Evolutionary conservation across 2,113 vertebrate genomes (phyloP).

Genomic region (Hemichromis elongatus): DNA sequence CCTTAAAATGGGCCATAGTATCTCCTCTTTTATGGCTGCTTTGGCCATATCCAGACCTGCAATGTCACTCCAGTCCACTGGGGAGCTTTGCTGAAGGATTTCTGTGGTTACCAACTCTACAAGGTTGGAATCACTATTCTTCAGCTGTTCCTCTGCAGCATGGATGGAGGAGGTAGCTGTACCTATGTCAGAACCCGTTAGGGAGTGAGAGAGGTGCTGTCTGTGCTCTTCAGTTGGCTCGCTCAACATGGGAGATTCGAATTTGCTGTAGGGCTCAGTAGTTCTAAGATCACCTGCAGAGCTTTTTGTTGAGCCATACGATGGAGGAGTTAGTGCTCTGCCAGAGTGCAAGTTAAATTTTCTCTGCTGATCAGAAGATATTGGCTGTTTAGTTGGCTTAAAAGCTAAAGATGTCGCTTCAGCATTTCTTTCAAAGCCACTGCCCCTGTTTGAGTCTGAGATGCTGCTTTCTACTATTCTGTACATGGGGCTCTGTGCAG

Average conservation of each 20-base stretch:
- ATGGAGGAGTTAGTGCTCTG: slow-evolving; percentile 89
- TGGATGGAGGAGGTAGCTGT: slow-evolving; percentile 92
- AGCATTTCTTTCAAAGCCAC: slow-evolving; percentile 92
- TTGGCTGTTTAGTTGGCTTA: slow-evolving; percentile 94
- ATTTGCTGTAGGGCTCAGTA: slow-evolving; percentile 89
- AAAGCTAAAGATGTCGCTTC: slow-evolving; percentile 91
- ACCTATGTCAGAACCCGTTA: slow-evolving; percentile 85
- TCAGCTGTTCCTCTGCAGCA: slow-evolving; percentile 92
- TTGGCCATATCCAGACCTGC: slow-evolving; percentile 96
- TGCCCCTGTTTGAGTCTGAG: slow-evolving; percentile 89
- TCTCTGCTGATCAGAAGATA: slow-evolving; percentile 92
- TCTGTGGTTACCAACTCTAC: slow-evolving; percentile 96
- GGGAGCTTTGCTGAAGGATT: slow-evolving; percentile 91
- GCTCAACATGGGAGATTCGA: slow-evolving; percentile 84
- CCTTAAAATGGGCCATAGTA: slow-evolving; percentile 96
- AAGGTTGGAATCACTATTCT: slow-evolving; percentile 92
- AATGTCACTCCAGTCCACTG: slow-evolving; percentile 96
- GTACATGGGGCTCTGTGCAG: slow-evolving; percentile 97
- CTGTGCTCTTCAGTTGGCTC: slow-evolving; percentile 89
- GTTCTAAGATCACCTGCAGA: slow-evolving; percentile 83
- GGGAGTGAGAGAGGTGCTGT: slow-evolving; percentile 86
- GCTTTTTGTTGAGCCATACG: slow-evolving; percentile 90
- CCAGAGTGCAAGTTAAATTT: slow-evolving; percentile 92
- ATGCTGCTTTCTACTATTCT: slow-evolving; percentile 90
- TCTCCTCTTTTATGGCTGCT: slow-evolving; percentile 95